Percentiles rank a stretch among this genome's conserved stretches.
Evolutionary conservation across 92 coral and sea anemone genomes (phyloP).

Genomic region (Epizoanthus ramosus): DNA sequence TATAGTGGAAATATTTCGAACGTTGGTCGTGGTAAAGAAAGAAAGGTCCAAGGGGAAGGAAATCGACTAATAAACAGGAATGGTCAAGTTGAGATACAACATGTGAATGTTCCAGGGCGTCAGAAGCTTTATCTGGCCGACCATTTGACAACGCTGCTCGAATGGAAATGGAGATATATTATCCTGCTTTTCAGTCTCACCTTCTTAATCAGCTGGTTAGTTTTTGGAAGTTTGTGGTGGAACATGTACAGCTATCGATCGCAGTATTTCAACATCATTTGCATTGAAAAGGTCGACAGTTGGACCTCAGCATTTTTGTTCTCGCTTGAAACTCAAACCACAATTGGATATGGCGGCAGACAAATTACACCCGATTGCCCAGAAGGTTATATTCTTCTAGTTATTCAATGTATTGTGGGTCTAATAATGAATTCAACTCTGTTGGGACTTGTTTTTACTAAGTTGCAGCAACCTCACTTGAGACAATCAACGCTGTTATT

Average conservation of each 20-base stretch:
- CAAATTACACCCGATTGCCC: constrained; percentile 79
- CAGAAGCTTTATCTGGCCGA: constrained; percentile 73
- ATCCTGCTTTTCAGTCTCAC: constrained; percentile 67
- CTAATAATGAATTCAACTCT: constrained; percentile 63
- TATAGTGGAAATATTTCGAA: no score
- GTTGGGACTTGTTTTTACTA: constrained; percentile 74
- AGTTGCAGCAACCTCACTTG: constrained; percentile 67
- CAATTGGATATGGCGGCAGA: constrained; percentile 80
- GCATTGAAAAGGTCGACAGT: constrained; percentile 78
- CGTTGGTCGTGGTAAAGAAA: no score
- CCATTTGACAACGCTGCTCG: constrained; percentile 90
- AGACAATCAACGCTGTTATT: constrained; percentile 65
- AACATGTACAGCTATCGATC: constrained; percentile 70
- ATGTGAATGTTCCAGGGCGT: constrained; percentile 69
- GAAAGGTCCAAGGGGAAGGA: constrained; percentile 60
- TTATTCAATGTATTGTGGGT: constrained; percentile 71
- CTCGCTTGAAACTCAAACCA: constrained; percentile 81
- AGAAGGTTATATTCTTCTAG: constrained; percentile 65
- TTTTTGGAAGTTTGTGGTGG: constrained; percentile 92
- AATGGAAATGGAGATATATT: constrained; percentile 87
- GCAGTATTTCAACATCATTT: constrained; percentile 48
- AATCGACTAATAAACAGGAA: constrained; percentile 68
- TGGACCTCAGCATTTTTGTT: constrained; percentile 75
- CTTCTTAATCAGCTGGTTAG: constrained; percentile 82
- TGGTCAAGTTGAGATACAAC: constrained; percentile 70